These are phyloP conservation scores for Triplophysa siluroides DNA, from an alignment of 2,113 vertebrate genomes.

Conservation along the genomic window DNA sequence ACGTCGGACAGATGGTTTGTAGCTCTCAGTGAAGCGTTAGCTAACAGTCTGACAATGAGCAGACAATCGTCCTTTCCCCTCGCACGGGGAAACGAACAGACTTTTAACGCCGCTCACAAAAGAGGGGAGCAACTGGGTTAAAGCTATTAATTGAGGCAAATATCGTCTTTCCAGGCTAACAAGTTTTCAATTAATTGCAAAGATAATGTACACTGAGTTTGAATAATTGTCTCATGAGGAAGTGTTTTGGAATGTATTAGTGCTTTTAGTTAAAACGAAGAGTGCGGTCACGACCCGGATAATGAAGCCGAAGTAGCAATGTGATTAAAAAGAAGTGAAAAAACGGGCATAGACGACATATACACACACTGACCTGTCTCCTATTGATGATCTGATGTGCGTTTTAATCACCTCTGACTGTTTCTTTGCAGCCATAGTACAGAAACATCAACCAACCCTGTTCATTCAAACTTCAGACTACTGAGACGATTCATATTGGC, in stretches of 20 bases:
- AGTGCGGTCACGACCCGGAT: constrained; percentile 11
- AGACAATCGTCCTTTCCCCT: constrained; percentile 54
- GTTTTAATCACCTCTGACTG: neutral
- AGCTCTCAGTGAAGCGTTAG: constrained; percentile 49
- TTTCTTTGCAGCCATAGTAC: neutral
- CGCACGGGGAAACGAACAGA: constrained; percentile 44
- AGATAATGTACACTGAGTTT: constrained; percentile 34
- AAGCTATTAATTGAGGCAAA: constrained; percentile 44
- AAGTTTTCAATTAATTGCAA: constrained; percentile 41
- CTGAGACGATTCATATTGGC: constrained; percentile 49
- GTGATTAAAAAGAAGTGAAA: neutral
- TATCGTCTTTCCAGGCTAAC: constrained; percentile 45
- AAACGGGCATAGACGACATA: neutral
- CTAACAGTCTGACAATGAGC: constrained; percentile 62
- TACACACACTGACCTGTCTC: neutral
- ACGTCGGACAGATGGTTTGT: constrained; percentile 66
- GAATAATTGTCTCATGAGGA: constrained; percentile 37
- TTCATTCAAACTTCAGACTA: constrained; percentile 12
- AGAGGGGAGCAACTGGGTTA: constrained; percentile 34
- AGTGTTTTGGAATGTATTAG: constrained; percentile 19
- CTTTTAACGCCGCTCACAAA: constrained; percentile 16
- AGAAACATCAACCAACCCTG: constrained; percentile 32
- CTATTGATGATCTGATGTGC: neutral
- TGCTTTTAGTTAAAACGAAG: constrained; percentile 18
- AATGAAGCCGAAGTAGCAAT: constrained; percentile 21